A percentile compares a stretch with the other conserved stretches of the same genome.
These are phyloP conservation scores for Meta bourneti DNA, from an alignment of 2,888 invertebrate species.

Conservation along the genomic window DNA sequence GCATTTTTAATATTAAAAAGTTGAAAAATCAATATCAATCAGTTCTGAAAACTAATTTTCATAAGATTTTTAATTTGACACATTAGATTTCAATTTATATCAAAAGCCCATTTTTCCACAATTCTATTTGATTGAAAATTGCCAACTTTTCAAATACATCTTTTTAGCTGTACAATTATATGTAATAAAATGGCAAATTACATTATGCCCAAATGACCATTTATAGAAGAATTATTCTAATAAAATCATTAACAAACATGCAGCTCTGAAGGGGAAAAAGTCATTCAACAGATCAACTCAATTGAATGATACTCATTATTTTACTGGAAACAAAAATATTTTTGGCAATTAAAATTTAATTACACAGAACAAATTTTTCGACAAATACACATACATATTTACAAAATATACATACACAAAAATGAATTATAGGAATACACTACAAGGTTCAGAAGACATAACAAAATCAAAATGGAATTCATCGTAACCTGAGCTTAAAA, in stretches of 20 bases:
- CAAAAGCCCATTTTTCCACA: too few relatives aligned
- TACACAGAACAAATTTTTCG: not conserved
- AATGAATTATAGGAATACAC: conserved; percentile 24
- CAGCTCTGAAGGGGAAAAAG: not conserved
- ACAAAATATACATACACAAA: conserved; percentile 20
- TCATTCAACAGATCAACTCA: not conserved
- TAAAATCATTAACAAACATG: not conserved
- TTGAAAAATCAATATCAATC: too few relatives aligned
- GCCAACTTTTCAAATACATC: too few relatives aligned
- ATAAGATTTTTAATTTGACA: too few relatives aligned
- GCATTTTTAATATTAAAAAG: not conserved
- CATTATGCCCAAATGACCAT: too few relatives aligned
- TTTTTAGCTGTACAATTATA: too few relatives aligned
- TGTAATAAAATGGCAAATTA: too few relatives aligned
- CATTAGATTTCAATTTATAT: too few relatives aligned
- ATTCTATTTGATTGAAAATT: too few relatives aligned
- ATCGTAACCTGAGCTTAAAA: conserved; percentile 28
- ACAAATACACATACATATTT: conserved; percentile 10
- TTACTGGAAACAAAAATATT: not conserved
- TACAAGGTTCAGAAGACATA: not conserved
- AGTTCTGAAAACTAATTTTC: too few relatives aligned
- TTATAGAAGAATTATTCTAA: not conserved
- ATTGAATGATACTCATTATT: not conserved
- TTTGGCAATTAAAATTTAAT: not conserved
- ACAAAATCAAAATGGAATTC: conserved; percentile 38